Evolutionary conservation across 2,113 vertebrate species (phyloP).

Genomic region (Phalacrocorax carbo): DNA sequence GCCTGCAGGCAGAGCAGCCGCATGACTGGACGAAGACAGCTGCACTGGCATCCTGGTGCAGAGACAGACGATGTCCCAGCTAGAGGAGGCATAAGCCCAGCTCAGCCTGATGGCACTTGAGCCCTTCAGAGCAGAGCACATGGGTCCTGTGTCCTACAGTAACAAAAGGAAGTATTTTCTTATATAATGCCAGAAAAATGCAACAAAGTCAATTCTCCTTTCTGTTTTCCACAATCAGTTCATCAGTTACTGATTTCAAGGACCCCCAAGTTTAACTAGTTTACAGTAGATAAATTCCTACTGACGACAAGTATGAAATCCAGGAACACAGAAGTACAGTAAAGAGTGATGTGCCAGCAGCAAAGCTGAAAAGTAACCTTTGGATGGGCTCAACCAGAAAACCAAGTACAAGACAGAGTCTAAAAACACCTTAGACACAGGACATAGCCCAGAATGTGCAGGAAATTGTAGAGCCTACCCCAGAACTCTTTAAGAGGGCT

Average conservation of each 20-base stretch:
- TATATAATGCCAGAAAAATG: fast-evolving
- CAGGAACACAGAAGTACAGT: not conserved
- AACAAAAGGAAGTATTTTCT: not conserved
- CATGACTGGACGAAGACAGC: not conserved
- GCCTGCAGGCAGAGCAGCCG: not conserved
- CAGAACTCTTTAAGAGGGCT: not conserved
- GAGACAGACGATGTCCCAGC: not conserved
- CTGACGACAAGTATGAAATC: not conserved
- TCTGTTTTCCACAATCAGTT: not conserved
- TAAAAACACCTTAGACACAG: not conserved
- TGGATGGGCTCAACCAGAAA: not conserved
- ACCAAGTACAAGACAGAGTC: not conserved
- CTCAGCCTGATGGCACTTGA: not conserved
- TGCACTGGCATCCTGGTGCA: not conserved
- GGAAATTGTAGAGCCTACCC: not conserved
- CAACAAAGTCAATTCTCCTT: not conserved
- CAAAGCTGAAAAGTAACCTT: not conserved
- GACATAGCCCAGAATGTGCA: not conserved
- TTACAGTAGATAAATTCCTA: not conserved
- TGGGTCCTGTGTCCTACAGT: fast-evolving
- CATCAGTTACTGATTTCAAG: not conserved
- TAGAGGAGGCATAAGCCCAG: not conserved
- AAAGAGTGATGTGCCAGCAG: not conserved
- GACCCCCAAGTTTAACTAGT: not conserved
- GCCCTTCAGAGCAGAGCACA: not conserved